Base-by-base conservation (phyloP, 2,113 vertebrate species). In the Neolamprologus toae region DNA sequence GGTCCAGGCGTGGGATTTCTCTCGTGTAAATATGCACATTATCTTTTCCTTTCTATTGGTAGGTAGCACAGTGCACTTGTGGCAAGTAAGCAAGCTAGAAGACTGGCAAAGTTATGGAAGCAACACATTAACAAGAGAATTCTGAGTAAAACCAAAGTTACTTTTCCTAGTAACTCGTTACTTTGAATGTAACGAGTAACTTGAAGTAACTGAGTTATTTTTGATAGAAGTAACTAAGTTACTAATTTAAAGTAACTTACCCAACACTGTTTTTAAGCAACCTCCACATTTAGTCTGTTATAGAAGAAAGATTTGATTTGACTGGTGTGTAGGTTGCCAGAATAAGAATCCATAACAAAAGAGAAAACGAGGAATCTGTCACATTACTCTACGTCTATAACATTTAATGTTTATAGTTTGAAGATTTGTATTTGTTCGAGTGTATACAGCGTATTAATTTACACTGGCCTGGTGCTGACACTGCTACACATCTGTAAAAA, bases 1-100 rank as follows among this genome's bases (percentile, higher is more conserved):
- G 9, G 51, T 53, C 19, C 51, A 21, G 51, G 9, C 0, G 1
- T 21, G 51, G 51, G n/a, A 54, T 11, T 54, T 54, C n/a, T 21
- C 10, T 21, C 0, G 9, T 54, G n/a, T 0, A n/a, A 2, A 53
- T 9, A 2, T 51, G 49, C 49, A 51, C 3, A 19, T 51, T 54
- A 54, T 21, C 1, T 54, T 54, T 54, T 21, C 51, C 51, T 4
- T 23, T 54, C n/a, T 21, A 12, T 12, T 54, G 53, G n/a, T 54
- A 12, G n/a, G 2, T 23, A 10, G 10, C n/a, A 23, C 53, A 12
- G n/a, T 1, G 53, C n/a, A 54, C 10, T 21, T 54, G 0, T 54
- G 53, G 2, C 2, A 54, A 13, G 53, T 4, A 55, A 54, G 10
- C 53, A 7, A 54, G 1, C 51, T 53, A 53, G 53, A 23, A 54